Percentiles rank a stretch among this genome's conserved stretches.
Conservation (phyloP, 2,113 vertebrate species). For the Probosciger aterrimus region DNA sequence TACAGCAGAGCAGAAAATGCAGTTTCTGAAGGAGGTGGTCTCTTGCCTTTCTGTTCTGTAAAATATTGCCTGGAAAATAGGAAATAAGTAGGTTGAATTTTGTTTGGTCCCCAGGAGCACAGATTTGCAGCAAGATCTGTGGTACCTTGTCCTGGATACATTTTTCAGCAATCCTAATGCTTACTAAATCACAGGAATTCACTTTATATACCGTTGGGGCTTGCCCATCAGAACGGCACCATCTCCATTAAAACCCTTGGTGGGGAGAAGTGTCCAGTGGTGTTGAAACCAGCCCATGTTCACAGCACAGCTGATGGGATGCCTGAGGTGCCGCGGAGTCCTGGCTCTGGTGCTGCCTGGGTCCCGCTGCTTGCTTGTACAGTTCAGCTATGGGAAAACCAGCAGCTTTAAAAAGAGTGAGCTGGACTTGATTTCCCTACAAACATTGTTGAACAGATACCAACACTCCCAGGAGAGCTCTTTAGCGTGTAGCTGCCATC, state of each 20-base stretch:
- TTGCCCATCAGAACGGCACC: background rate
- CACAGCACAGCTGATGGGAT: accelerated
- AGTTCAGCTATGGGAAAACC: background rate
- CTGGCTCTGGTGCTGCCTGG: background rate
- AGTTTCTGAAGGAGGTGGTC: background rate
- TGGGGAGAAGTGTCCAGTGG: background rate
- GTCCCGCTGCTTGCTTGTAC: background rate
- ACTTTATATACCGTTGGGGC: background rate
- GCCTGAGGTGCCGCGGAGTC: accelerated
- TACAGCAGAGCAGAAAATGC: background rate
- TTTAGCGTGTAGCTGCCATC: background rate
- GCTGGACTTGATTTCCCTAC: background rate
- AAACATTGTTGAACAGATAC: background rate
- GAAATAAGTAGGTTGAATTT: background rate
- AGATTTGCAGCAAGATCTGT: background rate
- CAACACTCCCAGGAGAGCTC: background rate
- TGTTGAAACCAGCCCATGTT: accelerated
- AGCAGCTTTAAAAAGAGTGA: background rate
- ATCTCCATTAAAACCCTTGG: accelerated
- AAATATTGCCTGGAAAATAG: background rate
- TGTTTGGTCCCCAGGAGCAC: background rate
- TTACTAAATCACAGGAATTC: background rate
- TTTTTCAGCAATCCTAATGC: background rate
- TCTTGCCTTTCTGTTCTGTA: background rate
- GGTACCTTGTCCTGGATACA: background rate